These are phyloP conservation scores for Ginglymostoma cirratum DNA, from an alignment of 2,113 vertebrate genomes.

Conservation along the genomic window DNA sequence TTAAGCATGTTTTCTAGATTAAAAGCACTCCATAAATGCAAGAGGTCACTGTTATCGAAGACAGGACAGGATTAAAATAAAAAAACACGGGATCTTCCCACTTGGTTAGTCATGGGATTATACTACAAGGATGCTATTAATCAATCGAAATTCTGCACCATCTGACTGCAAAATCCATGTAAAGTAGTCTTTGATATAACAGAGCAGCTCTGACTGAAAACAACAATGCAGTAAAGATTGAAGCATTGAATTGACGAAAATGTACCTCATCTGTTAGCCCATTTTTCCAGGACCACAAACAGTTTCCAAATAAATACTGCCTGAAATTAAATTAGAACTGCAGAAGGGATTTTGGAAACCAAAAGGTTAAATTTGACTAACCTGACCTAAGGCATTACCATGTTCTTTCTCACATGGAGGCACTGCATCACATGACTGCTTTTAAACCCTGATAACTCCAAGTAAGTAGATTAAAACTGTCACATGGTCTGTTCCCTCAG, in stretches of 20 bases:
- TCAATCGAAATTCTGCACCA: background rate
- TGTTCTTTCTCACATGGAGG: background rate
- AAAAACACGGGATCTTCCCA: background rate
- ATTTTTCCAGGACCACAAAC: background rate
- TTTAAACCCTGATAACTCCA: conserved; percentile 25
- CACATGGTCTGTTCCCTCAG: background rate
- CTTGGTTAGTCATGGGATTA: background rate
- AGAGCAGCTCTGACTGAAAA: background rate
- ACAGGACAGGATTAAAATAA: background rate
- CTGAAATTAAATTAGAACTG: background rate
- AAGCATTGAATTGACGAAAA: background rate
- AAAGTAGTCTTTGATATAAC: background rate
- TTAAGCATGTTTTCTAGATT: background rate
- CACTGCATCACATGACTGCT: conserved; percentile 16
- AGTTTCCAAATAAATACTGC: background rate
- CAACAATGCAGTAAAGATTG: background rate
- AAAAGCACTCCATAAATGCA: background rate
- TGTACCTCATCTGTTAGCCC: background rate
- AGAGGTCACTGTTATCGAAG: background rate
- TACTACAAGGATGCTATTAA: background rate
- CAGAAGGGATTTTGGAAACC: background rate
- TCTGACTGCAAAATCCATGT: background rate
- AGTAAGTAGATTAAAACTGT: conserved; percentile 34
- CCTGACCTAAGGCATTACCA: background rate
- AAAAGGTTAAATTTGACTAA: background rate